phyloP scores from a whole-genome alignment of 2,113 vertebrate genomes.

The Elanus axillaris region DNA sequence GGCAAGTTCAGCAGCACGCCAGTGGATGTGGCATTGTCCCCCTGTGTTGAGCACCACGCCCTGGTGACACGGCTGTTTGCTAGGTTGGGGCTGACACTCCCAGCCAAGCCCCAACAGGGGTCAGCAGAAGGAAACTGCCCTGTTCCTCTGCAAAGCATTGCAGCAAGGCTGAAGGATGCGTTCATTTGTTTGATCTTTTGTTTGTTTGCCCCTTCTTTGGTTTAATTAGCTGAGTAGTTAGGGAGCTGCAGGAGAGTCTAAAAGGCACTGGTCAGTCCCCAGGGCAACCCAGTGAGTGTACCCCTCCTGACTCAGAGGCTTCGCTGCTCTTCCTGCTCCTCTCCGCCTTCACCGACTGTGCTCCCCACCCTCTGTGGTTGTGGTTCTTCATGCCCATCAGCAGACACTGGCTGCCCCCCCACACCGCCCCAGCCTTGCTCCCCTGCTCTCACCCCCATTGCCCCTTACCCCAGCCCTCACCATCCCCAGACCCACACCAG shows the following conservation, averaged over 20 bases:
- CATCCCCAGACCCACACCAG: not conserved
- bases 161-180: not conserved
- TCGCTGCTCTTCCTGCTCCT: not conserved
- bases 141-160: fast-evolving
- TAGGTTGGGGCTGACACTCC: fast-evolving
- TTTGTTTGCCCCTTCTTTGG: not conserved
- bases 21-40: not conserved
- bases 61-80: not conserved
- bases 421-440: not conserved
- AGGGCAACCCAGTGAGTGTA: not conserved
- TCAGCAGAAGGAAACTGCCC: not conserved
- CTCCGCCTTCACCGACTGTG: fast-evolving
- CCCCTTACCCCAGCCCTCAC: too few species aligned
- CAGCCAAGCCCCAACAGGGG: fast-evolving
- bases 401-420: not conserved
- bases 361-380: not conserved
- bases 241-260: not conserved
- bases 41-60: not conserved
- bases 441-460: not conserved
- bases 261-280: not conserved
- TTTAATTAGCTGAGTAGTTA: not conserved
- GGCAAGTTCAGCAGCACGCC: fast-evolving
- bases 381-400: fast-evolving
- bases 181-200: not conserved
- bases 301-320: constrained; percentile 33